Percentiles rank a stretch among this genome's conserved stretches.
These are phyloP conservation scores for Scaptomyza graminum DNA, from an alignment of 1,140 invertebrate species.

Conservation along the genomic window DNA sequence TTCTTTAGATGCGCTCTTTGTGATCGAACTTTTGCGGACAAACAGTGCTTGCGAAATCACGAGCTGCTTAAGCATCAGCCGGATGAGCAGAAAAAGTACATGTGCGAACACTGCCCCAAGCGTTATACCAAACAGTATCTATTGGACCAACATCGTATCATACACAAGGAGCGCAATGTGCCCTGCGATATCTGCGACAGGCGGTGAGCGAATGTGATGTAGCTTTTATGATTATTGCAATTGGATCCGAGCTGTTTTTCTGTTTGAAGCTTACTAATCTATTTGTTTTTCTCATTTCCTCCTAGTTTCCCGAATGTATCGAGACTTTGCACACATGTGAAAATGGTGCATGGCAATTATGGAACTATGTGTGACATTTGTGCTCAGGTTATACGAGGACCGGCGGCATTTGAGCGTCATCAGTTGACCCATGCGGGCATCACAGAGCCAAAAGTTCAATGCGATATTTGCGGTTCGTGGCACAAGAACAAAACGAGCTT, in stretches of 20 bases:
- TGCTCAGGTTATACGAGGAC: constrained; percentile 73
- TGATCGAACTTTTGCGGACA: constrained; percentile 69
- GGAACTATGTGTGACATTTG: constrained; percentile 82
- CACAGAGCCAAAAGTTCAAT: constrained; percentile 75
- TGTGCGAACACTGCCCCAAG: constrained; percentile 70
- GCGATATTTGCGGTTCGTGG: constrained; percentile 79
- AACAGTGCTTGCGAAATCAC: constrained; percentile 77
- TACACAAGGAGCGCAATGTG: constrained; percentile 68
- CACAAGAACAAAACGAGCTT: constrained; percentile 79
- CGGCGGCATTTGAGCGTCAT: constrained; percentile 70
- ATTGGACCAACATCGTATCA: constrained; percentile 69
- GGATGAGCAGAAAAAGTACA: constrained; percentile 68
- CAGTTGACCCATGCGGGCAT: constrained; percentile 73
- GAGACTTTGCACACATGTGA: constrained; percentile 61
- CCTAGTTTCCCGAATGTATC: constrained; percentile 63
- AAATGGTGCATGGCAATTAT: constrained; percentile 64
- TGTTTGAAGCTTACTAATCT: neutral
- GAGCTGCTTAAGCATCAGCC: constrained; percentile 73
- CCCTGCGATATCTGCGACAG: constrained; percentile 64
- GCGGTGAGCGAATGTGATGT: constrained; percentile 40
- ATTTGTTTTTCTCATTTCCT: neutral
- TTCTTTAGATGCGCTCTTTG: constrained; percentile 63
- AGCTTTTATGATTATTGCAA: neutral
- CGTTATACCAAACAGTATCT: constrained; percentile 73
- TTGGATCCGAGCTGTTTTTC: too few relatives aligned